Base-by-base conservation (phyloP, 2,113 vertebrate species). In the Vireo altiloquus region DNA sequence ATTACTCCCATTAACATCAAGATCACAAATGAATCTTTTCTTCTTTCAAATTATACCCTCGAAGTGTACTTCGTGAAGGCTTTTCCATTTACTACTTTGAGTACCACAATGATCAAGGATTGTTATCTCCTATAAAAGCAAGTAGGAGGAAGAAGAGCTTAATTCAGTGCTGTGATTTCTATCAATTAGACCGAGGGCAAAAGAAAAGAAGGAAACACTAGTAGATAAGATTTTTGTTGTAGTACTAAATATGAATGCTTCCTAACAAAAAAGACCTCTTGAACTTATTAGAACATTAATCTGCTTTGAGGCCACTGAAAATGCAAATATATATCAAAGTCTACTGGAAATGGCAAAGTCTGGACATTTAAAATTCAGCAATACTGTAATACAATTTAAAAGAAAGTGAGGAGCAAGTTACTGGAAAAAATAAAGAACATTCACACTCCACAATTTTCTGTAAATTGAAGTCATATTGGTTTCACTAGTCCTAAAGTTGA, bases 401-500 rank as follows among this genome's bases (percentile, higher is more conserved):
- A 40, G 16, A 80, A 89, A 92, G 28, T 44, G 31, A 90, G 11
- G 40, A 85, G 20, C 17, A 87, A 77, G 49, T 56, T 54, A 69
- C 31, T 71, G n/a, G 70, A 72, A 82, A 90, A 95, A 89, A 75
- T 10, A 52, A 85, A 78, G 37, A 78, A 61, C 13, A 85, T 70
- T 83, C 33, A 57, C 37, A 23, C 24, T 56, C 42, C 7, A 70
- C n/a, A 71, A 12, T 90, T 82, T 80, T 70, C 82, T 92, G 42
- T 66, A 87, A 95, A 92, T 85, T 87, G 74, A 92, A 63, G 77
- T 78, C 53, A 72, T 82, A 69, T 21, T 72, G 37, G 0, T 92
- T 96, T 96, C 87, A 11, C 23, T 82, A 64, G 52, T 70, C 72
- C 69, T 93, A 74, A 61, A 91, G 61, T 65, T 95, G 65, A 93